Evolutionary conservation across 2,888 invertebrate species (phyloP), one percentile per base, ranked within the genome.

Genomic region (Malthinus flaveolus): DNA sequence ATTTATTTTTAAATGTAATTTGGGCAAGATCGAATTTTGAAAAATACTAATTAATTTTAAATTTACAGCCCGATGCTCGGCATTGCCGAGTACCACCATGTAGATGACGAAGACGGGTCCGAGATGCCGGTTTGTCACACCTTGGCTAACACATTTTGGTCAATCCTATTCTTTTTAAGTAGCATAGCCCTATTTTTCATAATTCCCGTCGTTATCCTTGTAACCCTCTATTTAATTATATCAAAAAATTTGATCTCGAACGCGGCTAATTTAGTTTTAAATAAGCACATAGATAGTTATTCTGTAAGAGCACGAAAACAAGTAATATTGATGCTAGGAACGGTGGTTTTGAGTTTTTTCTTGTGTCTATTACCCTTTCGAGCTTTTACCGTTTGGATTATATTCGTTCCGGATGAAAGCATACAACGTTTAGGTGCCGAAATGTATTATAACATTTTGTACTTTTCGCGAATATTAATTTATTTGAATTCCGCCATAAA

Each of bases 401-500:
- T 95, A 47, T 79, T 92, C 42, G 87, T 88, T 11, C 87, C 92
- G 1, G 83, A 86, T 11, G 88, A 90, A 66, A 81, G 85, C 23
- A 81, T 91, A 35, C 80, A 84, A 39, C 83, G 84, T 49, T 80
- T 95, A 10, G 91, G 90, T 35, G 81, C 88, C 13, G 90, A 93
- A 66, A 86, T 85, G 56, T 94, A 91, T 80, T 91, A 92, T 74
- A 90, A 88, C 71, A 81, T 95, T 47, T 79, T 95, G 32, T 92
- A 90, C 75, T 91, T 93, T 74, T 90, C 90, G 62, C 84, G 95
- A 65, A 87, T 93, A 47, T 91, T 95, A 90, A 81, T 92, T 50
- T 95, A 94, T 72, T 82, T 94, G 61, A 95, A 95, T 78, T 94
- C 94, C 3, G 94, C 93, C 36, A 85, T 93, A 66, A 95, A 95